These are phyloP conservation scores for Steromphala cineraria DNA, from an alignment of 2,888 invertebrate species.

Conservation along the genomic window DNA sequence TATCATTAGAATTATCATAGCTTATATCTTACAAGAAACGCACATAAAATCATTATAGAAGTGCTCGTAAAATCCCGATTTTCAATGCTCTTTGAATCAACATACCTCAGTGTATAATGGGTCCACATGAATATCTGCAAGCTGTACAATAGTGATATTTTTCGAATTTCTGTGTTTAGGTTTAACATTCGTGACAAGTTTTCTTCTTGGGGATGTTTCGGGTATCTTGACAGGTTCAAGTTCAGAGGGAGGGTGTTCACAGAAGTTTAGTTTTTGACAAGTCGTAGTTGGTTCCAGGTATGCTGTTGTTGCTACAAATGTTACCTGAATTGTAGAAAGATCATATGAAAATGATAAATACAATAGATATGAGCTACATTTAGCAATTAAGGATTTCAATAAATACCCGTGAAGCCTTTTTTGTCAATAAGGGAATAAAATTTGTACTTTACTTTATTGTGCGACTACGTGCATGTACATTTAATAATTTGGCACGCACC, in stretches of 20 bases:
- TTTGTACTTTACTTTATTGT: too few relatives aligned
- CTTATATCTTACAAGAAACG: background rate
- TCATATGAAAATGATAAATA: too few relatives aligned
- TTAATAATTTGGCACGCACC: too few relatives aligned
- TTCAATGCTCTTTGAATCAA: background rate
- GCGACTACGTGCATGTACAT: too few relatives aligned
- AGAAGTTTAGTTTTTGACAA: slow-evolving; percentile 18
- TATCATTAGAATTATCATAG: too few relatives aligned
- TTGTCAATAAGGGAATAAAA: too few relatives aligned
- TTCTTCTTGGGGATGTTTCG: background rate
- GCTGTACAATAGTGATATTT: background rate
- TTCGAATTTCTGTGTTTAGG: background rate
- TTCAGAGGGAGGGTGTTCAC: background rate
- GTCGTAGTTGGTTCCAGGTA: background rate
- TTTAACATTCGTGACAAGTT: background rate
- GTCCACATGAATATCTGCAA: slow-evolving; percentile 22
- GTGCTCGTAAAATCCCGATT: background rate
- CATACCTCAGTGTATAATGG: slow-evolving; percentile 2
- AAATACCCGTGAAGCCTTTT: too few relatives aligned
- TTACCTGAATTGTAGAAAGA: background rate
- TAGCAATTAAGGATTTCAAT: too few relatives aligned
- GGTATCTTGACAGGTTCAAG: background rate
- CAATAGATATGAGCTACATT: too few relatives aligned
- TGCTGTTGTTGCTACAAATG: background rate
- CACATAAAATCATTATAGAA: too few relatives aligned